Evolutionary conservation across 2,797 vertebrate genomes (phyloP), one percentile per base, ranked within the genome.

Genomic region (Arnoldichthys spilopterus): DNA sequence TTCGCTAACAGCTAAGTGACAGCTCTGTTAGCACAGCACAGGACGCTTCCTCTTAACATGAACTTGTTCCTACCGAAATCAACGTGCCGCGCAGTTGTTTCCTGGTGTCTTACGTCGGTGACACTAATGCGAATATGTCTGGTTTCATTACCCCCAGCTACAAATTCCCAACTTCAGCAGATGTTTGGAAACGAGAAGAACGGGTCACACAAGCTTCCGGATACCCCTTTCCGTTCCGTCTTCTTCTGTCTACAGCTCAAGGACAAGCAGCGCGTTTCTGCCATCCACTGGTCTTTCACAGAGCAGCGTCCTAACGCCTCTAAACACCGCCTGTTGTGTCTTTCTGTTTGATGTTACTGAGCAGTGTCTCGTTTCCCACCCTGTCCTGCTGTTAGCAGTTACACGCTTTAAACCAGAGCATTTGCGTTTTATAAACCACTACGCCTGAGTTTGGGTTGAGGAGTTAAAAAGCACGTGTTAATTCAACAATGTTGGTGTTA

Each of bases 161-260:
- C 40, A 53, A 43, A 45, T 3, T 7, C 28, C 26, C 30, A 40
- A 13, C 30, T 53, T 22, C 37, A 40, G n/a, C 49, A 54, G 24
- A 49, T 26, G n/a, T 58, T 74, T 73, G n/a, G 64, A 66, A 66
- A 6, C 61, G 37, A 74, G 6, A 45, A 68, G 51, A 79, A 11
- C 51, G 12, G 77, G 34, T 68, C n/a, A 56, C 30, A 62, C 53
- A 67, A 69, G 72, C 75, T 83, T 85, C 83, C 83, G 80, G 80
- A 58, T 37, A 77, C 30, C 71, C 40, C 59, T 53, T 22, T 20
- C 49, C 2, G 43, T 70, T 22, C 45, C 37, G 49, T 72, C 61
- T 68, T 82, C 69, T 20, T 79, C 51, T 69, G 30, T 47, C 75
- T 67, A 51, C 59, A 70, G 45, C 28, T 32, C 11, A 32, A 16